These are phyloP conservation scores for Megalonaias nervosa DNA, from an alignment of 1,140 invertebrate genomes.

Conservation along the genomic window DNA sequence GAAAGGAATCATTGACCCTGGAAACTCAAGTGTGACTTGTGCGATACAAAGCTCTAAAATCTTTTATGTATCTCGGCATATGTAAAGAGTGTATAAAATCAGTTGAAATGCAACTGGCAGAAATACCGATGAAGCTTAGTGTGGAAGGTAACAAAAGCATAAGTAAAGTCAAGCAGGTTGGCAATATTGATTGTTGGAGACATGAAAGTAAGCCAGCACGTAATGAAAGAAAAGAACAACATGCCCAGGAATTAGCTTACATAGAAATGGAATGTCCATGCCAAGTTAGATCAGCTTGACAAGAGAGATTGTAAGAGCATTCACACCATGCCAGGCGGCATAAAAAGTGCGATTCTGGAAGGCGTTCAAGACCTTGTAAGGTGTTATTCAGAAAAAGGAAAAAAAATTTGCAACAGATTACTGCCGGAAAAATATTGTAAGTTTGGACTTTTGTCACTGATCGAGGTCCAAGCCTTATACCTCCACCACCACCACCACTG, in stretches of 20 bases:
- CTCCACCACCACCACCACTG: too few species aligned
- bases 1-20: background rate
- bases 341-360: background rate
- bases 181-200: constrained; percentile 11
- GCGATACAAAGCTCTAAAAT: constrained; percentile 1
- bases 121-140: constrained; percentile 2
- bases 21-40: background rate
- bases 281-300: background rate
- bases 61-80: background rate
- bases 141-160: constrained; percentile 4
- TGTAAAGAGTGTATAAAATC: constrained; percentile 1
- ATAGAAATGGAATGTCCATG: background rate
- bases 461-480: too few species aligned
- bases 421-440: too few species aligned
- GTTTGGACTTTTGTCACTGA: too few species aligned
- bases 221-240: background rate
- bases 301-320: background rate
- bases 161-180: background rate
- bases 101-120: background rate
- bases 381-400: background rate
- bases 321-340: background rate
- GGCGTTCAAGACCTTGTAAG: background rate
- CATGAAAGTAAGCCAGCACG: background rate
- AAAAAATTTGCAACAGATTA: too few species aligned
- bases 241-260: background rate